Evolutionary conservation across 2,888 invertebrate genomes (phyloP).

Genomic region (Eulithis prunata): DNA sequence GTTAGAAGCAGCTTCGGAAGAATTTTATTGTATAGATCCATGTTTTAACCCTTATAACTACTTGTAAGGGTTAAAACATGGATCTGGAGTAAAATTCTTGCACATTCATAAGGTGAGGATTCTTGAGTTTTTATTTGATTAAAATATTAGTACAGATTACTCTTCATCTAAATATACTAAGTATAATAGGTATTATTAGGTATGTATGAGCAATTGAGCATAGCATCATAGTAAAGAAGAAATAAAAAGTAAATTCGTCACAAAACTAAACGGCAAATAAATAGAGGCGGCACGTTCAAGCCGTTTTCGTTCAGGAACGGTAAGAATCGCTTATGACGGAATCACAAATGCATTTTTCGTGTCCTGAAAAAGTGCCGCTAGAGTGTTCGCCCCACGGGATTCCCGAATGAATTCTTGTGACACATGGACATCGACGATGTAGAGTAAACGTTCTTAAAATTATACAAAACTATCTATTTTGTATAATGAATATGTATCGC

Average conservation of each 20-base stretch:
- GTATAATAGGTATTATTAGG: too few relatives aligned
- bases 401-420: slow-evolving; percentile 53
- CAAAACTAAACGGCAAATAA: slow-evolving; percentile 31
- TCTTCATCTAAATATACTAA: too few relatives aligned
- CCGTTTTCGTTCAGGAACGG: slow-evolving; percentile 53
- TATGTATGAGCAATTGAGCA: too few relatives aligned
- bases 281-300: slow-evolving; percentile 33
- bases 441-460: not conserved
- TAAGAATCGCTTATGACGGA: slow-evolving; percentile 72
- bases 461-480: too few relatives aligned
- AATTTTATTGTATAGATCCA: too few relatives aligned
- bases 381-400: slow-evolving; percentile 59
- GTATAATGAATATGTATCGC: too few relatives aligned
- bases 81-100: too few relatives aligned
- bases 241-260: slow-evolving; percentile 16
- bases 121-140: too few relatives aligned
- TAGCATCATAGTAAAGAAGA: not conserved
- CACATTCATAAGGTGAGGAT: too few relatives aligned
- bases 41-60: slow-evolving; percentile 15
- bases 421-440: slow-evolving; percentile 43
- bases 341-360: slow-evolving; percentile 81
- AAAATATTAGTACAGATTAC: too few relatives aligned
- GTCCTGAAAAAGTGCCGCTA: slow-evolving; percentile 71
- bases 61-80: slow-evolving; percentile 56
- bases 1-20: too few relatives aligned